A percentile compares a stretch with the other conserved stretches of the same genome.
Evolutionary conservation across 2,888 invertebrate genomes (phyloP).

Genomic region (Rhamnusium bicolor): DNA sequence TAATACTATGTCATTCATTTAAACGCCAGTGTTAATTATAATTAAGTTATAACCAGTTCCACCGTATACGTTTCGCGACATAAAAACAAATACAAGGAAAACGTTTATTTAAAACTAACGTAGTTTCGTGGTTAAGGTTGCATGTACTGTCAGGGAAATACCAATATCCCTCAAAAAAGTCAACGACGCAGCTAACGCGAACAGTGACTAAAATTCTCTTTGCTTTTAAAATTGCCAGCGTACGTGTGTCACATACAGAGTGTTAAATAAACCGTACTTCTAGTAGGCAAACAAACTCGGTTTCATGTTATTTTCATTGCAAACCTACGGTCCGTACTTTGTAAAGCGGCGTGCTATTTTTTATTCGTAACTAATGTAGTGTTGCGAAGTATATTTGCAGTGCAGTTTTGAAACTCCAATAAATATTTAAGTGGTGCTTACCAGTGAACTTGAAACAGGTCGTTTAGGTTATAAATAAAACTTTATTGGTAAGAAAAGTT

Average conservation of each 20-base stretch:
- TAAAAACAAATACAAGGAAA: neutral
- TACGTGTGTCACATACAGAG: conserved; percentile 26
- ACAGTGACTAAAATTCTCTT: neutral
- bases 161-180: neutral
- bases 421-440: neutral
- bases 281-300: neutral
- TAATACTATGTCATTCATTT: conserved; percentile 14
- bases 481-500: neutral
- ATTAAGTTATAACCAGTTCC: conserved; percentile 11
- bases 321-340: neutral
- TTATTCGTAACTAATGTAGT: neutral
- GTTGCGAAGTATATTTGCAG: neutral
- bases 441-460: neutral
- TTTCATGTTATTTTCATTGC: neutral
- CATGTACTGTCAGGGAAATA: neutral
- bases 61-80: neutral
- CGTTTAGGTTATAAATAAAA: conserved; percentile 7
- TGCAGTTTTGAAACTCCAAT: conserved; percentile 4
- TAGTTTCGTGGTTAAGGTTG: neutral
- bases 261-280: conserved; percentile 16
- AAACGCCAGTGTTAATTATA: conserved; percentile 14
- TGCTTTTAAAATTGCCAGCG: neutral
- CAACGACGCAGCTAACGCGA: neutral
- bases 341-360: neutral
- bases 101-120: neutral